Evolutionary conservation across 2,888 invertebrate species (phyloP), one percentile per base, ranked within the genome.

Genomic region (Tenthredo scrophulariae): DNA sequence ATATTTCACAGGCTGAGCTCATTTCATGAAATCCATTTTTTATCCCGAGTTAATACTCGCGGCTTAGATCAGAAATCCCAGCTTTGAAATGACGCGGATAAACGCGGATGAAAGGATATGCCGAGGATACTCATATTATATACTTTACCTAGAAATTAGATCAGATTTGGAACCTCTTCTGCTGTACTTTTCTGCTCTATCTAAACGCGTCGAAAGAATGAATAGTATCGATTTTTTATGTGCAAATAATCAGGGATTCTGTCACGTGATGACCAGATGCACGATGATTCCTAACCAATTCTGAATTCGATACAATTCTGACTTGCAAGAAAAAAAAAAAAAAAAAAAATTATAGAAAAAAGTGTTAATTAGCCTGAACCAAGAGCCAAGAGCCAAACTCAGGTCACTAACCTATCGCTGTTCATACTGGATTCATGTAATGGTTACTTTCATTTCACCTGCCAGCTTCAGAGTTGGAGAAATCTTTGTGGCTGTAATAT

Each of bases 401-500:
- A 33, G 46, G 67, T 83, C 83, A 46, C 1, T 67, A 33, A 67
- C 70, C 83, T n/a, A 46, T 46, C 37, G 29, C 46, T 46, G 18
- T 70, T 46, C 67, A n/a, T 46, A 67, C 46, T 10, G 26, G 50
- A 67, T 67, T 70, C 46, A 46, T 46, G 82, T 18, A 80, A 33
- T 67, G 83, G 83, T 83, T 83, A 65, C 83, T 83, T 70, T 83
- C 67, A 50, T 83, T 83, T 83, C 83, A 83, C 83, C 83, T 83
- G 83, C 70, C 83, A 83, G 26, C 40, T 13, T 29, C 22, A 10
- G 58, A n/a, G 37, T 26, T 29, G 46, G 83, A 83, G 83, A 83
- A 83, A 83, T 83, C 83, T 83, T 50, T 7, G 9, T 26, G n/a
- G 10, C 54, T 50, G 29, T 37, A n/a, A 79, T 80, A 80, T 80